Percentiles rank a stretch among this genome's conserved stretches.
These are phyloP conservation scores for Himalopsyche kuldschensis DNA, from an alignment of 2,888 invertebrate genomes.

Conservation along the genomic window DNA sequence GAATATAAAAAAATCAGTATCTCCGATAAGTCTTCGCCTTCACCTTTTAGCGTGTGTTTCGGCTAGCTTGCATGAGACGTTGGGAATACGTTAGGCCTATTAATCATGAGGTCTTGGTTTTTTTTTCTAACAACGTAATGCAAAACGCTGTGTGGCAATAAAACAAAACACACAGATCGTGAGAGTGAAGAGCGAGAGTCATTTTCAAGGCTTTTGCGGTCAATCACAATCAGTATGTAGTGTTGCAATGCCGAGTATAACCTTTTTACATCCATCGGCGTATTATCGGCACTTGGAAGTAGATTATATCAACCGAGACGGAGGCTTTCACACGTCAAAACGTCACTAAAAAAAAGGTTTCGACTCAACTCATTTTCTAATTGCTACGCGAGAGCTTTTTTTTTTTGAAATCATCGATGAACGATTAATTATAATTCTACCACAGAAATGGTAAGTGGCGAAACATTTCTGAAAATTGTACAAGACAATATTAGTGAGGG, in stretches of 20 bases:
- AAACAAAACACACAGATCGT: conserved; percentile 29
- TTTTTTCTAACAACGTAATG: conserved; percentile 9
- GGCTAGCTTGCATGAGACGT: conserved; percentile 11
- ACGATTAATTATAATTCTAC: too few species aligned
- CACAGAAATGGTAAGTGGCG: too few species aligned
- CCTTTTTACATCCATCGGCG: background rate
- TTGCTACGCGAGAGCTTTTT: too few species aligned
- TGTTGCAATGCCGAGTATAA: conserved; percentile 10
- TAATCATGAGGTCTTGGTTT: conserved; percentile 11
- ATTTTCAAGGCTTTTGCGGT: conserved; percentile 28
- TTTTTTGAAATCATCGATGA: too few species aligned
- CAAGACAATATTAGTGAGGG: too few species aligned
- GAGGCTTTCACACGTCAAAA: background rate
- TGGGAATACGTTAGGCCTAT: background rate
- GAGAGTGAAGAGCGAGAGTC: conserved; percentile 28
- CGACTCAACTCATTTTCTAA: too few species aligned
- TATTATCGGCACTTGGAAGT: background rate
- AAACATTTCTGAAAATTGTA: too few species aligned
- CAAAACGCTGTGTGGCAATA: conserved; percentile 15
- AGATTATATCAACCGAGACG: background rate
- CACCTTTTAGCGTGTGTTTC: conserved; percentile 12
- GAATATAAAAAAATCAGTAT: background rate
- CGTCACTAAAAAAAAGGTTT: background rate
- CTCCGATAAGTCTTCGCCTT: background rate
- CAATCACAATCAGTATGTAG: conserved; percentile 14